Base-by-base conservation (phyloP, 1,140 invertebrate species). In the Tetramorium simillimum region DNA sequence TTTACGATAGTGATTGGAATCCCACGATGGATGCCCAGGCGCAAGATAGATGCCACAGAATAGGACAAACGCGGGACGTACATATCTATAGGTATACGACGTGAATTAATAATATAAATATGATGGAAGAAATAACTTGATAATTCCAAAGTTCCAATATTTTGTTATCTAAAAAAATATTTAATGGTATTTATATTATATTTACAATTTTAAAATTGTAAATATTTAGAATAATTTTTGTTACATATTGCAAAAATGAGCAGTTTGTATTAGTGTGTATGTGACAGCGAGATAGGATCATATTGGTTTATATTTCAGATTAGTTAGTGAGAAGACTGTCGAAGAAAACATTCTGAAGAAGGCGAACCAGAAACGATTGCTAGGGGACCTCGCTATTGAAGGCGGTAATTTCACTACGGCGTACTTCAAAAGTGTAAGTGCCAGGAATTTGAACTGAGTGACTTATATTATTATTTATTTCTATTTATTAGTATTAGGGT, bases 1-100 rank as follows among this genome's bases (percentile, higher is more conserved):
- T 99, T 96, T 99, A 99, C 95, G 99, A 99, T 95, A 99, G 98
- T 88, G 99, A 99, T 96, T 99, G 99, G 99, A 99, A 99, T 97
- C 99, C 99, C 62, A 99, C 99, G 0, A 99, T 99, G 99, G 99
- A 99, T 96, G 99, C 99, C 63, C 99, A 99, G 95, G 99, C 99
- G 77, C 99, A 99, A 95, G 99, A 99, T 95, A 96, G 99, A 90
- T 99, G 99, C 95, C 99, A 99, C 96, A 97, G 99, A 90, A 99
- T 99, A 93, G 99, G 99, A 1, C 99, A 99, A 96, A 99, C 99
- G 0, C 96, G 99, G 91, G 99, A 99, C 97, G 99, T 99, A 70
- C 99, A 99, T 96, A 99, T 99, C 93, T 99, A 99, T 95, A 96
- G 97, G 97, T 97, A 92, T 77, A 53, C 70, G 56, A 12, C 9